Evolutionary conservation across 2,888 invertebrate genomes (phyloP), one percentile per base, ranked within the genome.

Genomic region (Drosophila kokeensis): DNA sequence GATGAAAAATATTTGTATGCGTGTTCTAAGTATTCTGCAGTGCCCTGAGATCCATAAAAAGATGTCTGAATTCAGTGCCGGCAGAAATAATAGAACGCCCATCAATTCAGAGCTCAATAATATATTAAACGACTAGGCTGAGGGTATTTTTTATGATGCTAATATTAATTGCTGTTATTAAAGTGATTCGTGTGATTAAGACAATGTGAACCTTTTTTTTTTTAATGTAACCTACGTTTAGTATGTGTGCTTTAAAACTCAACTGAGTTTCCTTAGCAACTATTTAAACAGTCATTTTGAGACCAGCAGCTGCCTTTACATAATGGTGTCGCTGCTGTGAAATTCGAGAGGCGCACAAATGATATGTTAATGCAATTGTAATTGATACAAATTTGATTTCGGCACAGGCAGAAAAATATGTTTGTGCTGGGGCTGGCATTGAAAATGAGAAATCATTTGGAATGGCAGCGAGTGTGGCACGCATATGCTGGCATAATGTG

Each of bases 301-400:
- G 11, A n/a, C 32, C 67, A 76, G 65, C 72, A 80, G 73, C 71
- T 82, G 73, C 64, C 48, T 45, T 34, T 13, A 34, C 29, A 13
- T 18, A 38, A 63, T 48, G 57, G 29, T 59, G 57, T 21, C 57
- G 32, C 58, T 45, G 53, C 48, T 62, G 60, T 29, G 71, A 80
- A 79, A 86, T 79, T 69, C 76, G 83, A 87, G 77, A 69, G 63
- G 75, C 67, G 48, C 79, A 75, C 87, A 88, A 88, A 89, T 87
- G 83, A 87, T 87, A 82, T 89, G 85, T 85, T 90, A 89, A 89
- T 83, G 90, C 87, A 89, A 90, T 85, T 90, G 90, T 90, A 90
- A 90, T 90, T 89, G 90, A 90, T 90, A 90, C 90, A 89, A 89
- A 90, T 90, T 90, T 89, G 89, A 90, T 90, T 88, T 85, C 71